These are phyloP conservation scores for Podarcis raffonei DNA, from an alignment of 2,113 vertebrate species.

Conservation along the genomic window DNA sequence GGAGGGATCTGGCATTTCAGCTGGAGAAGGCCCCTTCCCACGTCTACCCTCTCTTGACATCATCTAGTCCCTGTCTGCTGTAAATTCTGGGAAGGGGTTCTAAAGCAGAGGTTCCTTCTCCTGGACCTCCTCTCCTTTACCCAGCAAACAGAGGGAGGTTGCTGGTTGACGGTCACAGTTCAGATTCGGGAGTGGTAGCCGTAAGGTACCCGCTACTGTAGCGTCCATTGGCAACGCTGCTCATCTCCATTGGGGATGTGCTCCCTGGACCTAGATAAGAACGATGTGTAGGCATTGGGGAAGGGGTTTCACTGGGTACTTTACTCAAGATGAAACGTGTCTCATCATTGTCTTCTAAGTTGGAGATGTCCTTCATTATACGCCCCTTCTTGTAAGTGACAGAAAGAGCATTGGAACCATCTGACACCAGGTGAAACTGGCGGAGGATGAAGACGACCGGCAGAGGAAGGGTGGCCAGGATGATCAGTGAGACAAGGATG, in stretches of 20 bases:
- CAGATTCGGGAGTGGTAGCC: slow-evolving; percentile 91
- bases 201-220: slow-evolving; percentile 92
- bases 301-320: slow-evolving; percentile 89
- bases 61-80: slow-evolving; percentile 45
- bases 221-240: slow-evolving; percentile 84
- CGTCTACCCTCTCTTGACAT: slow-evolving; percentile 5
- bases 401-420: slow-evolving; percentile 94
- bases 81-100: slow-evolving; percentile 45
- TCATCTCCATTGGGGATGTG: slow-evolving; percentile 87
- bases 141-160: neutral
- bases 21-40: slow-evolving; percentile 52
- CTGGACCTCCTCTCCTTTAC: slow-evolving; percentile 39
- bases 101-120: slow-evolving; percentile 57
- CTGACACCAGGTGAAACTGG: slow-evolving; percentile 90
- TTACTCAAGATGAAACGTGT: slow-evolving; percentile 97
- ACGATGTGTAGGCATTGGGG: slow-evolving; percentile 93
- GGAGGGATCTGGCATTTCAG: slow-evolving; percentile 30
- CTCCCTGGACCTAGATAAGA: slow-evolving; percentile 92
- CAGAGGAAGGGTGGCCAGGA: slow-evolving; percentile 88
- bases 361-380: slow-evolving; percentile 99
- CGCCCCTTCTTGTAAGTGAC: slow-evolving; percentile 95
- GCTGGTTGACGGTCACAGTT: slow-evolving; percentile 82
- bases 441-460: slow-evolving; percentile 89
- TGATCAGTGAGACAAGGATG: slow-evolving; percentile 89
- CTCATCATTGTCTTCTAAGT: slow-evolving; percentile 94